Base-by-base conservation (phyloP, 2,113 vertebrate genomes). In the Rissa tridactyla region DNA sequence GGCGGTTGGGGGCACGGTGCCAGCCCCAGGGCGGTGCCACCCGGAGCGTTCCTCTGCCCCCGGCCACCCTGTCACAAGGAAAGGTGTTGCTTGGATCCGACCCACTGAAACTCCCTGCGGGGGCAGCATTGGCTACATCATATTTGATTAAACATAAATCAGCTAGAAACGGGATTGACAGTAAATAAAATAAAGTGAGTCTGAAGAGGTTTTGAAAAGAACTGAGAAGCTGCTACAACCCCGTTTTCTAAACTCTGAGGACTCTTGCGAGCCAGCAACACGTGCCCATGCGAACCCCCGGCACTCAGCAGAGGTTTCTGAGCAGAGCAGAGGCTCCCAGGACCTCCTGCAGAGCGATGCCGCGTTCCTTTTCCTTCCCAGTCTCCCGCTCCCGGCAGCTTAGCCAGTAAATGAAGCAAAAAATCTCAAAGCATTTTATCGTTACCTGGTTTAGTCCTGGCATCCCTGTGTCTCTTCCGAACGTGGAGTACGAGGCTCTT, bases 391-490 rank as follows among this genome's bases (percentile, higher is more conserved):
- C 47, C 65, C 0, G 1, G 61, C 64, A 71, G 81, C 58, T 71
- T 7, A 22, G 68, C 61, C 69, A 44, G 36, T 3, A 95, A 87
- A 80, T 2, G 23, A 80, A 83, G 66, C 29, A 73, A 82, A 86
- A 55, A 46, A 54, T 38, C 36, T 61, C 62, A 23, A 3, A 4
- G 36, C 8, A 8, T 72, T 69, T 82, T 23, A 22, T 77, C 10
- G 14, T 97, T 96, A 99, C 98, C 98, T 98, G 98, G 83, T 96
- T 98, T 51, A 99, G 83, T 46, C 97, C 72, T 7, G 98, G 94
- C 40, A 98, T 97, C 38, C 98, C 97, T 22, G 99, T 79, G 72
- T 99, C 99, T 96, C 99, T 98, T 95, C 98, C 98, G 15, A 99
- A 99, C 4, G 99, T 95, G 75, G 98, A 92, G 80, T 99, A 99